A percentile compares a stretch with the other conserved stretches of the same genome.
Conservation (phyloP, 1,140 invertebrate genomes). For the Goniozus legneri region DNA sequence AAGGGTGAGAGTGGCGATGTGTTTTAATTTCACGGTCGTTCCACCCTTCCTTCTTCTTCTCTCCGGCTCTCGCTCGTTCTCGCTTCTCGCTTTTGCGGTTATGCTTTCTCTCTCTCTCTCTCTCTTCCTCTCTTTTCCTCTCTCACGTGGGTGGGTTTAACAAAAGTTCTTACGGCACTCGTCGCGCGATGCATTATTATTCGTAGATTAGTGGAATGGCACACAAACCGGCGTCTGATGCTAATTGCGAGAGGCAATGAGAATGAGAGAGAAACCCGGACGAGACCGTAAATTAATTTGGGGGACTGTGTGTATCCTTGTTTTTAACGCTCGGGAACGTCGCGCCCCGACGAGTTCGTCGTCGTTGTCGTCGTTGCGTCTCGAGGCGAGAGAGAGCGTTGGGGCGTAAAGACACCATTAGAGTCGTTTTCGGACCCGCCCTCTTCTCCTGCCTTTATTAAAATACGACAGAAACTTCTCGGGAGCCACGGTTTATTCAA, state of each 20-base stretch:
- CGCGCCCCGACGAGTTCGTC: background rate
- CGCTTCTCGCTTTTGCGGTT: background rate
- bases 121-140: background rate
- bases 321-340: conserved; percentile 8
- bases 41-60: background rate
- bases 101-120: background rate
- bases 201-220: conserved; percentile 21
- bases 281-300: conserved; percentile 23
- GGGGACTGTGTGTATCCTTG: conserved; percentile 19
- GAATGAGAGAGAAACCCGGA: conserved; percentile 4
- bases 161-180: conserved; percentile 10
- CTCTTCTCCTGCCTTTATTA: no score
- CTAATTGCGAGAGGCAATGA: conserved; percentile 21
- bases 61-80: background rate
- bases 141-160: conserved; percentile 1
- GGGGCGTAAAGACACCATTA: no score
- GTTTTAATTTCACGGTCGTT: conserved; percentile 20
- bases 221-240: conserved; percentile 19
- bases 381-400: no score
- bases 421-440: no score
- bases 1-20: no score
- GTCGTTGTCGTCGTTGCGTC: conserved; percentile 13
- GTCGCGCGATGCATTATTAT: conserved; percentile 16
- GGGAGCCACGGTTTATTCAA: no score
- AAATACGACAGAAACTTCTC: no score